A percentile compares a stretch with the other conserved stretches of the same genome.
phyloP scores from a whole-genome alignment of 2,888 invertebrate species.

The Andrena chrysosceles region DNA sequence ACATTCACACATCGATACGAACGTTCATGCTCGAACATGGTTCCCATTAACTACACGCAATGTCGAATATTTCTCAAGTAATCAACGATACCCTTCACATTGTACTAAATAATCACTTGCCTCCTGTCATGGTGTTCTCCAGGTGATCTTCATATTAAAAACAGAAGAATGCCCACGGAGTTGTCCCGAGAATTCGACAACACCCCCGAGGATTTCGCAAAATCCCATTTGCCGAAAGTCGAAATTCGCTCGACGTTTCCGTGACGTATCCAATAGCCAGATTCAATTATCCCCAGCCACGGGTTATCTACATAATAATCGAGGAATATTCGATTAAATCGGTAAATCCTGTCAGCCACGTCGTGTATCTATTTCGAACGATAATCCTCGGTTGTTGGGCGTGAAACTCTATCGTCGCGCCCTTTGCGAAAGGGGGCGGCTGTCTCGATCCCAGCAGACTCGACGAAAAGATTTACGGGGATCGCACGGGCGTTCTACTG shows the following conservation, averaged over 20 bases:
- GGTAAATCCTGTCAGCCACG: constrained; percentile 43
- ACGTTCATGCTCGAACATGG: constrained; percentile 24
- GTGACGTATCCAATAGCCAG: constrained; percentile 30
- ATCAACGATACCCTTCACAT: neutral
- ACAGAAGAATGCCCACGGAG: neutral
- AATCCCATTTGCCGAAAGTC: constrained; percentile 28
- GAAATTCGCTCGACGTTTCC: constrained; percentile 23
- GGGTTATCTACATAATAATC: constrained; percentile 56
- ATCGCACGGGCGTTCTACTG: neutral
- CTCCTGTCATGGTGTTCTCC: neutral
- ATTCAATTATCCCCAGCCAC: constrained; percentile 49
- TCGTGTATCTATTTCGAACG: neutral
- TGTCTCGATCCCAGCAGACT: neutral
- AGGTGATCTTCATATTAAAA: neutral
- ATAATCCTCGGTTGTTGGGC: neutral
- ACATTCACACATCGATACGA: constrained; percentile 26
- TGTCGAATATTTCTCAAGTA: neutral
- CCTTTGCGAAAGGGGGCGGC: neutral
- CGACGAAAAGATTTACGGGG: constrained; percentile 40
- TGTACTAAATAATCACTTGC: neutral
- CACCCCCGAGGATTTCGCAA: constrained; percentile 18
- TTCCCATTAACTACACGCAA: neutral
- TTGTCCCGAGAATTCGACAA: neutral
- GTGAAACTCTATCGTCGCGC: neutral
- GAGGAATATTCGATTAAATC: constrained; percentile 51